These are phyloP conservation scores for Pithecia hirsuta DNA, from an alignment of 2,797 vertebrate genomes.

Conservation along the genomic window DNA sequence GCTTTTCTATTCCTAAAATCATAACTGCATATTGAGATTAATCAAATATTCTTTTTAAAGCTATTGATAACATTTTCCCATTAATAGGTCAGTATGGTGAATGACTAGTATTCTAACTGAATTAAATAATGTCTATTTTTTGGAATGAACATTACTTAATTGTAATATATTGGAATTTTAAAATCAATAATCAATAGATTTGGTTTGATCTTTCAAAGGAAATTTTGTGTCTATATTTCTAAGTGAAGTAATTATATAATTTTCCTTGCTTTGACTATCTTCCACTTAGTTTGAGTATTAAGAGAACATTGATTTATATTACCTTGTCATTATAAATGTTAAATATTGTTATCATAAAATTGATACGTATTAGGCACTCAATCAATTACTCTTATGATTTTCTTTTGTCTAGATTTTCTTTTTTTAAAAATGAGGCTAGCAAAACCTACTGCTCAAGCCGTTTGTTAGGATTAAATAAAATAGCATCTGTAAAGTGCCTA, in stretches of 20 bases:
- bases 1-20: neutral
- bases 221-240: neutral
- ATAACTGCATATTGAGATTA: neutral
- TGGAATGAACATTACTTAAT: neutral
- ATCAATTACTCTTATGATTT: neutral
- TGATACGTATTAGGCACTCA: neutral
- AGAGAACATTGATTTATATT: neutral
- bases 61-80: neutral
- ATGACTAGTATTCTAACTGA: neutral
- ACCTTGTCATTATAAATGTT: neutral
- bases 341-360: neutral
- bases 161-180: neutral
- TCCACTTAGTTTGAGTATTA: neutral
- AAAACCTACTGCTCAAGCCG: neutral
- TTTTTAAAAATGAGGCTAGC: neutral
- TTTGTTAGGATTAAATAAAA: conserved; percentile 57
- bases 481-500: conserved; percentile 23
- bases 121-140: neutral
- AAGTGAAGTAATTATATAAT: neutral
- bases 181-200: neutral
- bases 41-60: neutral
- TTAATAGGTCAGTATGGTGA: neutral
- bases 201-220: neutral
- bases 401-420: neutral
- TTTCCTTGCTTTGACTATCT: neutral